Evolutionary conservation across 2,888 invertebrate species (phyloP), one percentile per base, ranked within the genome.

Genomic region (Lithophane leautieri): DNA sequence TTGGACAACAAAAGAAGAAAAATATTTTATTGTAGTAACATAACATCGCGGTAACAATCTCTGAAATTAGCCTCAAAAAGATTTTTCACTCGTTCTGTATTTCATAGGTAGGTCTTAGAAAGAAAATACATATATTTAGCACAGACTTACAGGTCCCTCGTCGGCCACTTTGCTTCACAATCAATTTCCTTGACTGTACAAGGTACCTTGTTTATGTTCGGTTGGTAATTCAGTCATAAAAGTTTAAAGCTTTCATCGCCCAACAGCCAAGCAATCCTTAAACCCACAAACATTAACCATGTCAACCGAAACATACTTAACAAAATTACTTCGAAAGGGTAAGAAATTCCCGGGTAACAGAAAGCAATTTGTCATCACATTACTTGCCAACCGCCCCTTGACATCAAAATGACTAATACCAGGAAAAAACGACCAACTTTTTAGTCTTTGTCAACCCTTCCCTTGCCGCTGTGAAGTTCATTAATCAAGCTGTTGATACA

Each of bases 401-500:
- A 82, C 82, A 69, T 67, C 58, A 58, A 62, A 77, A 71, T 75
- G 79, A 82, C 70, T 79, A 75, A 81, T 80, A 70, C 56, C 54
- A 73, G 70, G 77, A 83, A 83, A 83, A 82, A 83, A 73, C 62
- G 60, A 44, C 4, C 52, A 70, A 73, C 65, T 79, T 85, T 85
- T 85, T 87, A 80, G 56, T 85, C 79, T 86, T 74, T 85, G 84
- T 62, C 82, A 88, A 88, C 87, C 87, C 87, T 88, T 87, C 69
- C 60, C 70, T 42, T 63, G 58, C 70, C 62, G 75, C 77, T 74
- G 81, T 80, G 65, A 72, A 74, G 76, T 63, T 86, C 86, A 88
- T 88, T 87, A 88, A 88, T 88, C 88, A 88, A 83, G 80, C 79
- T 65, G 82, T 84, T 87, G 85, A 83, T 83, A 82, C 86, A 82